phyloP scores from a whole-genome alignment of 2,113 vertebrate genomes.

The Phoenicopterus ruber region DNA sequence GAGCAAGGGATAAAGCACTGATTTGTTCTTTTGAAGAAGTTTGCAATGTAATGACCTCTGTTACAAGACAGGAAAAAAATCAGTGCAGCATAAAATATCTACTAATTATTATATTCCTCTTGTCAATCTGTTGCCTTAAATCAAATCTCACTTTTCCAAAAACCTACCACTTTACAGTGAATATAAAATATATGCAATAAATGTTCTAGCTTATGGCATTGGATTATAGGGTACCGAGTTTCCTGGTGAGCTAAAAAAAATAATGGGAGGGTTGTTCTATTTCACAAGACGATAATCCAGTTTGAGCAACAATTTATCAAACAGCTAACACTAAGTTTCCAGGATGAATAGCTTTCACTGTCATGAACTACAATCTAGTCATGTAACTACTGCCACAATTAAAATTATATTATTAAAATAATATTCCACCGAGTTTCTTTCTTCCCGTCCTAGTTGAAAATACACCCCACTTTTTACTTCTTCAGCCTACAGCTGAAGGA shows the following conservation, averaged over 20 bases:
- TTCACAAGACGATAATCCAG: neutral
- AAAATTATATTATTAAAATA: neutral
- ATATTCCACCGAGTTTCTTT: neutral
- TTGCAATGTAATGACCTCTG: neutral
- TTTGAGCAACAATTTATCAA: neutral
- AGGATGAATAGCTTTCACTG: neutral
- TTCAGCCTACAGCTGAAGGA: neutral
- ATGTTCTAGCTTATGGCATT: neutral
- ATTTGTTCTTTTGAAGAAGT: slow-evolving; percentile 10
- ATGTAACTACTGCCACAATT: neutral
- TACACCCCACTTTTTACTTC: neutral
- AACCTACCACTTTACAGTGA: neutral
- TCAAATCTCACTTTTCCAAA: neutral
- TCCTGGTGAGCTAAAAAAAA: neutral
- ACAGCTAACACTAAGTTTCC: neutral
- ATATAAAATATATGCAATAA: neutral
- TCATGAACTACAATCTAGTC: neutral
- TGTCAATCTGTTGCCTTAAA: slow-evolving; percentile 4
- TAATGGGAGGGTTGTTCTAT: neutral
- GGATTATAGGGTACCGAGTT: neutral
- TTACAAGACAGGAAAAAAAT: neutral
- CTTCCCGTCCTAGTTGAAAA: neutral
- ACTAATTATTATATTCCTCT: neutral
- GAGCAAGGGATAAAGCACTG: neutral
- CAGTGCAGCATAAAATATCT: neutral